These are phyloP conservation scores for Trigoniulus corallinus DNA, from an alignment of 1,140 invertebrate species.

Conservation along the genomic window DNA sequence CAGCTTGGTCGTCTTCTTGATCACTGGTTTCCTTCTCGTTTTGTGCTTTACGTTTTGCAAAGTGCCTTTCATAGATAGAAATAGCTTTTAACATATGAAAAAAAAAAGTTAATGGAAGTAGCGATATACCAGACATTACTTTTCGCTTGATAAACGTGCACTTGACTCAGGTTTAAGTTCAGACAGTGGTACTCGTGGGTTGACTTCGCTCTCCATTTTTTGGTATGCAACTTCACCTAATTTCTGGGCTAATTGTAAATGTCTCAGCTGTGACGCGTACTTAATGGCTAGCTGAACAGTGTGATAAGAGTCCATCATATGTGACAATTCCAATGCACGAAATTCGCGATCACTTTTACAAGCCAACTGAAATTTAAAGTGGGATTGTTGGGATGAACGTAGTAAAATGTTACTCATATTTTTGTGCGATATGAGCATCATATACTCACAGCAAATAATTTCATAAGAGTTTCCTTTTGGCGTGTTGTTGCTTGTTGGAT, in stretches of 20 bases:
- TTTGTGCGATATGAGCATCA: too few relatives aligned
- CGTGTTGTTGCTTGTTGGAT: constrained; percentile 42
- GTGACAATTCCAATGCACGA: constrained; percentile 68
- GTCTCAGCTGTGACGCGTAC: constrained; percentile 38
- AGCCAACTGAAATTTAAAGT: constrained; percentile 42
- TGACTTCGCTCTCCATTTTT: constrained; percentile 21
- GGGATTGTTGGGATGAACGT: background rate
- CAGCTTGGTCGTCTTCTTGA: too few relatives aligned
- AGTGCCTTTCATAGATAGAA: too few relatives aligned
- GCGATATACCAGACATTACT: too few relatives aligned
- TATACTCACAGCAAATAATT: constrained; percentile 64
- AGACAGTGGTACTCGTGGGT: too few relatives aligned
- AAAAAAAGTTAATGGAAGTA: too few relatives aligned
- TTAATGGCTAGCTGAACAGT: constrained; percentile 68
- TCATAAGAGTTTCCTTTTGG: constrained; percentile 56
- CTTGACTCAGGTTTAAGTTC: too few relatives aligned
- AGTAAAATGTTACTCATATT: background rate
- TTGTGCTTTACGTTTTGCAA: too few relatives aligned
- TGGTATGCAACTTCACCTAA: constrained; percentile 14
- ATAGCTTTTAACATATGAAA: too few relatives aligned
- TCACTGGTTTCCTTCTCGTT: too few relatives aligned
- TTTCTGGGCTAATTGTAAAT: background rate
- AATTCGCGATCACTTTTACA: constrained; percentile 66
- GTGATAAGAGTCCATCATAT: constrained; percentile 55
- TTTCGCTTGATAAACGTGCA: too few relatives aligned